Evolutionary conservation across 2,888 invertebrate genomes (phyloP).

Genomic region (Leptopilina syphax): DNA sequence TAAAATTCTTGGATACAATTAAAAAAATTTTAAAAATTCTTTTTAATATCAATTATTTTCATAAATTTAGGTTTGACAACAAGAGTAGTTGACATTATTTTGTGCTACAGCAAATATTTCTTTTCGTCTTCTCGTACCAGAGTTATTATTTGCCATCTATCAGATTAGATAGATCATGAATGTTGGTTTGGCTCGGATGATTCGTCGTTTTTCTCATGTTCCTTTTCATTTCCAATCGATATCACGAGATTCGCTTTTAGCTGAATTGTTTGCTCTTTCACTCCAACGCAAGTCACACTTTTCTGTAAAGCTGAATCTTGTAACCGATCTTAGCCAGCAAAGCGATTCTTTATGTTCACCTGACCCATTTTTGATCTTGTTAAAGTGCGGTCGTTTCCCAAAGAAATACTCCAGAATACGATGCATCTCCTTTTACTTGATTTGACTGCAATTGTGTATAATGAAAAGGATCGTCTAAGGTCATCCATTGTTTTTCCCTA

Average conservation of each 20-base stretch:
- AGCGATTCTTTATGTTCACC: conserved; percentile 3
- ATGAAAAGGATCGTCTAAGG: conserved; percentile 4
- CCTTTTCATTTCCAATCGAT: no score
- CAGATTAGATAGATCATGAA: no score
- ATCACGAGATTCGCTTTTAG: not conserved
- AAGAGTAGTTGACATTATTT: no score
- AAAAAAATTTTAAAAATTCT: no score
- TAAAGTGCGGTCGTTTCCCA: conserved; percentile 5
- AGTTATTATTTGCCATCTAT: no score
- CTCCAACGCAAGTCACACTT: not conserved
- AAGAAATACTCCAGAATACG: conserved; percentile 27
- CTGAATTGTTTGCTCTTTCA: not conserved
- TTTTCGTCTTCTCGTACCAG: no score
- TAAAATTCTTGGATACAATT: no score
- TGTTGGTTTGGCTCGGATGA: no score
- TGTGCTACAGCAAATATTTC: no score
- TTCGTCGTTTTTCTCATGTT: no score
- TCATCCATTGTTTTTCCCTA: conserved; percentile 31
- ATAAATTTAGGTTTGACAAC: no score
- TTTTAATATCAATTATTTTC: no score
- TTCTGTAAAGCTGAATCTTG: not conserved
- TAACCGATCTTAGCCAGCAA: not conserved
- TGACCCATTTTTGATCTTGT: not conserved
- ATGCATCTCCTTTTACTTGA: conserved; percentile 32
- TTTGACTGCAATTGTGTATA: conserved; percentile 12